Base-by-base conservation (phyloP, 2,113 vertebrate species). In the Barbus barbus region DNA sequence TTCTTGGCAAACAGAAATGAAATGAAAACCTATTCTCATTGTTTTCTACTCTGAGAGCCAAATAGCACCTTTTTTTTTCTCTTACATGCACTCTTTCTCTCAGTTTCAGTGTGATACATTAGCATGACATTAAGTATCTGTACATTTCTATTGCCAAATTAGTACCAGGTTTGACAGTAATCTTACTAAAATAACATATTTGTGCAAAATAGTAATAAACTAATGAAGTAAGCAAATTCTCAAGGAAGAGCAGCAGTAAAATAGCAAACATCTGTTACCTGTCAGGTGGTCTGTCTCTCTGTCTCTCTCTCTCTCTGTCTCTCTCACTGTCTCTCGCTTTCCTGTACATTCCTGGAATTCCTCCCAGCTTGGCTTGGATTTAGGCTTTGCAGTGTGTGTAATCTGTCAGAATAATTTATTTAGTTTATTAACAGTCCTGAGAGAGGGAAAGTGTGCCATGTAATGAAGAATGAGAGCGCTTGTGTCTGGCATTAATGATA, bases 341-440 rank as follows among this genome's bases (percentile, higher is more conserved):
- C 44, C n/a, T 22, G 58, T 67, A 81, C 41, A 67, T 67, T 67
- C 13, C 38, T 51, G 56, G 78, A 80, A 74, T 80, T 74, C 26
- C 36, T 60, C 78, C 78, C 71, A 63, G 56, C 44, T 85, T 76
- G 41, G 58, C 58, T 85, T 26, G 51, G 63, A 56, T 81, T 44
- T 76, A 48, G 61, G 11, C 24, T 28, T 77, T 33, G 72, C 16
- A 12, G 84, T 73, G 22, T 69, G 74, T 1, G 81, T 51, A 90
- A 82, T 84, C 89, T 78, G 86, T 91, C 88, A 88, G 56, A 86
- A 84, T 89, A 88, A 90, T 89, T 85, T 78, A 90, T 91, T 89
- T 88, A 74, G 75, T 78, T 91, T 88, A 90, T 90, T 82, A 87
- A 88, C 76, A 78, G 82, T 86, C 83, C 83, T 28, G 26, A 82